Conservation (phyloP, 2,888 invertebrate species). For the Timema cristinae region DNA sequence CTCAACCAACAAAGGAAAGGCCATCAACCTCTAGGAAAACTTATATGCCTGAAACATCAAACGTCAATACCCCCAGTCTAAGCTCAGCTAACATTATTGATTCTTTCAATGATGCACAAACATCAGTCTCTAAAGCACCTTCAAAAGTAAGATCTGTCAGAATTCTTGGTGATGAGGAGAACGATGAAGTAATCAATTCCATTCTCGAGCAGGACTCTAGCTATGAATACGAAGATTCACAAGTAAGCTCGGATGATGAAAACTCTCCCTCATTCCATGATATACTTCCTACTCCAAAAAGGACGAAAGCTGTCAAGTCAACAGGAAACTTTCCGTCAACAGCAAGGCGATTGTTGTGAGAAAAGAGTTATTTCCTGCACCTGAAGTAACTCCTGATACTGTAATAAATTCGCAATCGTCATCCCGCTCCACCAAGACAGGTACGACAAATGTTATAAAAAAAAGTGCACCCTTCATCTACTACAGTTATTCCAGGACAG, state of each 20-base stretch:
- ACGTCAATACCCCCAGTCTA: not conserved
- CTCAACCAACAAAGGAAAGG: constrained; percentile 1
- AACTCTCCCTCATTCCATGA: constrained; percentile 9
- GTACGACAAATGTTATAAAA: not conserved
- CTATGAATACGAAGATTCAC: not conserved
- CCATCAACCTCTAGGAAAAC: not conserved
- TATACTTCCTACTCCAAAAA: not conserved
- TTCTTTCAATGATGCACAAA: not conserved
- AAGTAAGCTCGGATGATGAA: not conserved
- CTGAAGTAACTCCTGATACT: not conserved
- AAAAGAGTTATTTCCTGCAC: constrained; percentile 10
- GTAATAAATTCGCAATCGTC: not conserved
- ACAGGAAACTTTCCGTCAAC: not conserved
- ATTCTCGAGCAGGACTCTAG: constrained; percentile 1
- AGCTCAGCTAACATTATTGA: not conserved
- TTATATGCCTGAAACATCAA: not conserved
- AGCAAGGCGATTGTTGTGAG: constrained; percentile 7
- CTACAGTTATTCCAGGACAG: not conserved
- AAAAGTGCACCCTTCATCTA: not conserved
- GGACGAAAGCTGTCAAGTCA: not conserved
- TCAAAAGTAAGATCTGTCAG: not conserved
- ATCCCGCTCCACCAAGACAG: not conserved
- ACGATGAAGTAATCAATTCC: not conserved
- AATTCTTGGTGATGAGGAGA: constrained; percentile 1
- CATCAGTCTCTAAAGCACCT: not conserved